Evolutionary conservation across 1,140 invertebrate species (phyloP).

Genomic region (Conus ventricosus): DNA sequence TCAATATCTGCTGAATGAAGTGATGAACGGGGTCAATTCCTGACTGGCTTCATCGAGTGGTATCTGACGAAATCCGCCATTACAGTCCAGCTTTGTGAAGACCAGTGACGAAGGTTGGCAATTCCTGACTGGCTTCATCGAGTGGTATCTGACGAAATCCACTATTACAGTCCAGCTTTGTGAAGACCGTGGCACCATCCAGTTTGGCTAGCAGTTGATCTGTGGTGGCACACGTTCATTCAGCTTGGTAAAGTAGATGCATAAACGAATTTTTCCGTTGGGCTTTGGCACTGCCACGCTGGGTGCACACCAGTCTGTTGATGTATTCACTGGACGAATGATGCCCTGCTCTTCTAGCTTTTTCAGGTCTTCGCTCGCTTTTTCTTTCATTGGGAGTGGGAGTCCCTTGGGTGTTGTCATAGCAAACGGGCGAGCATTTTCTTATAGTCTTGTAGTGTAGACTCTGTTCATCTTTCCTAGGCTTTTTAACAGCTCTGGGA

Average conservation of each 20-base stretch:
- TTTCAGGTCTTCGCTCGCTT: background rate
- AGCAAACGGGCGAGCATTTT: background rate
- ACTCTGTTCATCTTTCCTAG: background rate
- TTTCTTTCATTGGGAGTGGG: background rate
- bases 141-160: background rate
- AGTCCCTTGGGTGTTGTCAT: background rate
- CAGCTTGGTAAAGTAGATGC: background rate
- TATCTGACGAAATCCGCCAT: background rate
- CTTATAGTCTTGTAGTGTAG: background rate
- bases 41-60: background rate
- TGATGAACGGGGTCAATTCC: background rate
- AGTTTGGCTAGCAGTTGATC: too few relatives aligned
- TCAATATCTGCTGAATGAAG: background rate
- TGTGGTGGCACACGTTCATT: background rate
- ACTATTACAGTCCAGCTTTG: too few relatives aligned
- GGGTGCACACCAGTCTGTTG: background rate
- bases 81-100: too few relatives aligned
- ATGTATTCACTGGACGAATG: background rate
- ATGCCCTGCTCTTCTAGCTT: background rate
- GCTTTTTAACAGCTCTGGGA: background rate
- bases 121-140: background rate
- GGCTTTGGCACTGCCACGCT: background rate
- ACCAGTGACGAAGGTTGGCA: too few relatives aligned
- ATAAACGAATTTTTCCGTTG: background rate
- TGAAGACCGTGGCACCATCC: too few relatives aligned